Evolutionary conservation across 2,113 vertebrate species (phyloP).

Genomic region (Hydrochoerus hydrochaeris): DNA sequence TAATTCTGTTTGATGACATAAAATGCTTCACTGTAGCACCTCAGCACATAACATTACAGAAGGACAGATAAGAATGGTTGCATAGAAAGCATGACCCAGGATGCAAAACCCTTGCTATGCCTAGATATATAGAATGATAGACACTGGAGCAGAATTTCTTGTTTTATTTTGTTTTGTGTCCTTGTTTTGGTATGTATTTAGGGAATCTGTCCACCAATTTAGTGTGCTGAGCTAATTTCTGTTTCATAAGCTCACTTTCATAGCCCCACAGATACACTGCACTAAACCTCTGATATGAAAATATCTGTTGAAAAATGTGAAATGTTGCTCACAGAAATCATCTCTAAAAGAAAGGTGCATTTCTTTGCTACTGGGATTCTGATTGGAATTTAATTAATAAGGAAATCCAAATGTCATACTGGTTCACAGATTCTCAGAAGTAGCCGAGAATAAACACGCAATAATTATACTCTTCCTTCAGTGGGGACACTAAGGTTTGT

Average conservation of each 20-base stretch:
- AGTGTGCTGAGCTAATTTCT: background rate
- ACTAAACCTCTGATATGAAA: background rate
- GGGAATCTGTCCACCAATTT: background rate
- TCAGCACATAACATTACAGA: background rate
- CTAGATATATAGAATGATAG: background rate
- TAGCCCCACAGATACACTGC: background rate
- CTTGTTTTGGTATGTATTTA: background rate
- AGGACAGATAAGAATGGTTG: background rate
- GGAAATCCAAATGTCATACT: background rate
- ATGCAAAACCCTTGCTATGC: background rate
- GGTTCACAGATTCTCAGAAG: background rate
- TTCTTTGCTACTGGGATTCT: background rate
- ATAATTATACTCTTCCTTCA: background rate
- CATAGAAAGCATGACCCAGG: background rate
- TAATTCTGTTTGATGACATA: background rate
- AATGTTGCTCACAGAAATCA: background rate
- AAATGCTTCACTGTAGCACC: background rate
- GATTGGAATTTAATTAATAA: background rate
- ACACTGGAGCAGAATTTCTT: background rate
- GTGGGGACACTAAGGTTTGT: accelerated
- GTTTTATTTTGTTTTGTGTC: background rate
- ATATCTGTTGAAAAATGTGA: background rate
- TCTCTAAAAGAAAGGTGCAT: background rate
- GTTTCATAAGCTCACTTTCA: background rate
- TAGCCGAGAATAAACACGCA: background rate